A percentile compares a stretch with the other conserved stretches of the same genome.
phyloP scores from a whole-genome alignment of 2,797 vertebrate genomes.

The Channallabes apus region DNA sequence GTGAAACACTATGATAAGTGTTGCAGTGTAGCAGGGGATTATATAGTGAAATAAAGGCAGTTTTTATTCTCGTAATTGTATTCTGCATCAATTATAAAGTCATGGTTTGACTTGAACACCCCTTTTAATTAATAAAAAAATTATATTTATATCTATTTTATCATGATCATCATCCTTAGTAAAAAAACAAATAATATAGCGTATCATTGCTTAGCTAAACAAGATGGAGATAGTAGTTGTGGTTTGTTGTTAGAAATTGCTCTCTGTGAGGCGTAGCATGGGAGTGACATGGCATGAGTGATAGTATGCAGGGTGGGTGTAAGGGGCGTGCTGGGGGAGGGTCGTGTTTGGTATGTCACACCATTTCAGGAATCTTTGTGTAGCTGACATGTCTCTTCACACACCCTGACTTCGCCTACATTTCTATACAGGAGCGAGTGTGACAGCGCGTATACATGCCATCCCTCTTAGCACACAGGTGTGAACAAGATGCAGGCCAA shows the following conservation, averaged over 20 bases:
- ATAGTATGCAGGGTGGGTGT: constrained; percentile 8
- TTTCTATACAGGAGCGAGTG: not conserved
- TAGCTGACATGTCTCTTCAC: constrained; percentile 11
- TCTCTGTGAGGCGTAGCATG: not conserved
- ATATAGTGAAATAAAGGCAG: no score
- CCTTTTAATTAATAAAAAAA: not conserved
- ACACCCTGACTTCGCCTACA: not conserved
- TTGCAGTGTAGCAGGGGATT: no score
- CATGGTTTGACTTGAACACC: no score
- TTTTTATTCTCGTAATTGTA: no score
- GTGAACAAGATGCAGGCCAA: constrained; percentile 7
- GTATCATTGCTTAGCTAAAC: not conserved
- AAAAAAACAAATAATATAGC: not conserved
- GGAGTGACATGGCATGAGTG: not conserved
- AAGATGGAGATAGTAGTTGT: not conserved
- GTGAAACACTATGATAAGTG: no score
- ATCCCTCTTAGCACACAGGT: constrained; percentile 16
- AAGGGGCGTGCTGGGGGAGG: not conserved
- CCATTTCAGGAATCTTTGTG: constrained; percentile 32
- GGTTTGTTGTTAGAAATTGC: not conserved
- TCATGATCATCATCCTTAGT: not conserved
- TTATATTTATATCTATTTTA: not conserved
- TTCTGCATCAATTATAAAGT: no score
- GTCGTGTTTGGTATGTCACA: constrained; percentile 28
- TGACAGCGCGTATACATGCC: constrained; percentile 6